These are phyloP conservation scores for Sebastes fasciatus DNA, from an alignment of 2,113 vertebrate genomes.

Conservation along the genomic window DNA sequence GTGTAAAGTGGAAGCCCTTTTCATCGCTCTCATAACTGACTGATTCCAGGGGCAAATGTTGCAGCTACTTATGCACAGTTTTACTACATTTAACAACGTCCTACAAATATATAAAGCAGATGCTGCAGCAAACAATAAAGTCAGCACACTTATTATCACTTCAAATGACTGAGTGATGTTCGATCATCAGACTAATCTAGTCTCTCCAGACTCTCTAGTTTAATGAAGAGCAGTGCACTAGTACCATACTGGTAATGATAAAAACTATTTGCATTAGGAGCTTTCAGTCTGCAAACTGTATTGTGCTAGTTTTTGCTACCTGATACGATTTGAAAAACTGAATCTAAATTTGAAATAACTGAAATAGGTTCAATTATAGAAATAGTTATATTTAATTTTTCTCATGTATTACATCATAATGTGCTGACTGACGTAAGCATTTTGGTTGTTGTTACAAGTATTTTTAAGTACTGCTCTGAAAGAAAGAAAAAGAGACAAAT, in stretches of 20 bases:
- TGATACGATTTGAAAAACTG: neutral
- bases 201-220: too few species aligned
- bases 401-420: neutral
- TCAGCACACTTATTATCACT: too few species aligned
- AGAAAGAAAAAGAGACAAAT: neutral
- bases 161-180: too few species aligned
- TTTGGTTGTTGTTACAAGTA: too few species aligned
- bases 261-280: neutral
- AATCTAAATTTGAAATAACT: neutral
- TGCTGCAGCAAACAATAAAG: slow-evolving; percentile 2
- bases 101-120: neutral
- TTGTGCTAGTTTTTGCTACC: neutral
- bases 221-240: neutral
- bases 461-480: neutral
- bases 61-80: neutral
- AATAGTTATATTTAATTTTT: too few species aligned
- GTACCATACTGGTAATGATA: too few species aligned
- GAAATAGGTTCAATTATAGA: neutral
- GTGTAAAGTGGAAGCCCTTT: neutral
- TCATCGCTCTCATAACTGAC: neutral
- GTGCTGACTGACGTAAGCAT: neutral
- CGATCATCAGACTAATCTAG: too few species aligned
- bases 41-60: neutral
- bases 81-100: neutral
- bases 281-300: neutral